phyloP scores from a whole-genome alignment of 2,113 vertebrate genomes.

The Mohoua ochrocephala region DNA sequence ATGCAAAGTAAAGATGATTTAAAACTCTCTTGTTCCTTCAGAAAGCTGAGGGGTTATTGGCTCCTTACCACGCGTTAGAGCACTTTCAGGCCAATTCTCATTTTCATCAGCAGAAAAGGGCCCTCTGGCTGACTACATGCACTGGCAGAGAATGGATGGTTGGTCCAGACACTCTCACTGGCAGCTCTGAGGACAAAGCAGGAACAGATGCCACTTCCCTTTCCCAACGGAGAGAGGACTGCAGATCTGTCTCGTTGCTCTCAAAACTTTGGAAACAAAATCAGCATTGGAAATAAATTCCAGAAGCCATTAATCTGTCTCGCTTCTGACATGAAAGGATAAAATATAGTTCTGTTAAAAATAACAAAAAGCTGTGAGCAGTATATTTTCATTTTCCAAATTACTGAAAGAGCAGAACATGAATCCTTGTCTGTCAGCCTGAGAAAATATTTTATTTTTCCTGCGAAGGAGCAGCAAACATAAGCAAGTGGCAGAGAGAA shows the following conservation, averaged over 20 bases:
- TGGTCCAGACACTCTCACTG: background rate
- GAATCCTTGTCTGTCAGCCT: conserved; percentile 51
- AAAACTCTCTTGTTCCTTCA: conserved; percentile 5
- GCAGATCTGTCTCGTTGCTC: background rate
- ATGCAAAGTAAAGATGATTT: conserved; percentile 9
- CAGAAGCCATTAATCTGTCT: conserved; percentile 62
- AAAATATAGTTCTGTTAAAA: conserved; percentile 55
- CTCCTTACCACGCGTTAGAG: background rate
- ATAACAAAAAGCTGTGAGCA: background rate
- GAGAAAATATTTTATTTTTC: conserved; percentile 55
- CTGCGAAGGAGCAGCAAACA: background rate
- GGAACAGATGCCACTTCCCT: conserved; percentile 40
- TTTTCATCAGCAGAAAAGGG: conserved; percentile 17
- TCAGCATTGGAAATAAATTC: conserved; percentile 55
- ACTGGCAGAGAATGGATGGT: background rate
- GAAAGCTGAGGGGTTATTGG: background rate
- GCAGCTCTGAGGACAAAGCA: conserved; percentile 33
- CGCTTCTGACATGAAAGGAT: conserved; percentile 38
- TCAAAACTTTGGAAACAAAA: conserved; percentile 51
- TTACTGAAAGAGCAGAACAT: conserved; percentile 57
- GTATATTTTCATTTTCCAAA: conserved; percentile 63
- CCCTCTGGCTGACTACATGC: conserved; percentile 27
- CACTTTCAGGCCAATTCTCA: conserved; percentile 5
- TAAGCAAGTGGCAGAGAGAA: conserved; percentile 10
- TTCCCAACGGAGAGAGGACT: background rate